Percentiles rank a stretch among this genome's conserved stretches.
Evolutionary conservation across 2,113 vertebrate species (phyloP).

Genomic region (Castor canadensis): DNA sequence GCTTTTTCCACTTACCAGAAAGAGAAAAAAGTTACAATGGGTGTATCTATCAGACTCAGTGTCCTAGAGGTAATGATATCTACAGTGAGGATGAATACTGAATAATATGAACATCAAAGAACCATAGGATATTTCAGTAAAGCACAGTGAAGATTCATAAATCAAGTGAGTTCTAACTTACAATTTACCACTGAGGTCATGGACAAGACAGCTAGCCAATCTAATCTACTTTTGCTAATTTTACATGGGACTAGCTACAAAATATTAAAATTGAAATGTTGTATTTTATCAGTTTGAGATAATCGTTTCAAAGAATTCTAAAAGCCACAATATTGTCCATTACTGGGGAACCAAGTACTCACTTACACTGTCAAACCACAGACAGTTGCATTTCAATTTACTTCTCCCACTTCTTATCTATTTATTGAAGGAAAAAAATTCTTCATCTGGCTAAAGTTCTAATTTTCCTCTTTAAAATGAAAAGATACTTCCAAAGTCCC

Average conservation of each 20-base stretch:
- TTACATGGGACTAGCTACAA: neutral
- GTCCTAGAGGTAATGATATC: neutral
- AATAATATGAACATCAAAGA: neutral
- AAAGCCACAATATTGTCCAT: neutral
- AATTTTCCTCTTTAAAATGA: conserved; percentile 16
- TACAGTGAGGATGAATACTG: neutral
- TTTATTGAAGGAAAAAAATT: neutral
- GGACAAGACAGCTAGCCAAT: neutral
- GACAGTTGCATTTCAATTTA: neutral
- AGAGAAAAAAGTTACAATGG: neutral
- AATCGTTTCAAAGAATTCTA: neutral
- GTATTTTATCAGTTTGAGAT: neutral
- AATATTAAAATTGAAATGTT: neutral
- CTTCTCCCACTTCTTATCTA: neutral
- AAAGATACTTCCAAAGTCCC: neutral
- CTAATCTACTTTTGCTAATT: neutral
- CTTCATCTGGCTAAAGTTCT: conserved; percentile 5
- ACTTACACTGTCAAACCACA: neutral
- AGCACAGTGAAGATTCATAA: neutral
- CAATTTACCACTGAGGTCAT: neutral
- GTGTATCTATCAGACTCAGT: neutral
- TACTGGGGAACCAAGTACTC: neutral
- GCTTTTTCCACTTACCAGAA: neutral
- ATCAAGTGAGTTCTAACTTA: neutral
- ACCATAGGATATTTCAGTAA: neutral